A percentile compares a stretch with the other conserved stretches of the same genome.
phyloP scores from a whole-genome alignment of 2,888 invertebrate species.

The Morpho achilles region DNA sequence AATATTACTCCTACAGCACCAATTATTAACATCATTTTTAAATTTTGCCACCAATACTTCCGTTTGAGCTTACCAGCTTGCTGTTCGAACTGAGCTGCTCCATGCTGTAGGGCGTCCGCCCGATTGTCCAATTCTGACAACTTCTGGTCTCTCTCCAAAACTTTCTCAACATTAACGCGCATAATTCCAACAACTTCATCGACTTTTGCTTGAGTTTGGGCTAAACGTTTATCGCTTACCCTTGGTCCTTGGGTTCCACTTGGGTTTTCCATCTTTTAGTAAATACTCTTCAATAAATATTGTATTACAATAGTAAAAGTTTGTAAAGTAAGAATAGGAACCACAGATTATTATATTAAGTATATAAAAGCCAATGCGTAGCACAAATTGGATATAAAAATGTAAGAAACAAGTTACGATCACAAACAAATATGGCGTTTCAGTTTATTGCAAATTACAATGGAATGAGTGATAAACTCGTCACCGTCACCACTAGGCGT shows the following conservation, averaged over 20 bases:
- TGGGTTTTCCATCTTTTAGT: slow-evolving; percentile 68
- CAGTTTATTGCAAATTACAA: not conserved
- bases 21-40: slow-evolving; percentile 97
- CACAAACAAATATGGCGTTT: slow-evolving; percentile 27
- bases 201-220: slow-evolving; percentile 75
- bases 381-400: not conserved
- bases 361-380: no score
- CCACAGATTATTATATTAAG: not conserved
- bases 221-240: slow-evolving; percentile 73
- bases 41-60: slow-evolving; percentile 98
- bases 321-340: slow-evolving; percentile 2
- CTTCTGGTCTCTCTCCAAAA: slow-evolving; percentile 96
- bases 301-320: not conserved
- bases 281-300: not conserved
- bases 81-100: slow-evolving; percentile 97
- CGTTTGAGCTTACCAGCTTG: slow-evolving; percentile 97
- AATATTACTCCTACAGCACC: slow-evolving; percentile 90
- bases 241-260: slow-evolving; percentile 69
- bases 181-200: slow-evolving; percentile 93
- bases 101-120: slow-evolving; percentile 96
- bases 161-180: slow-evolving; percentile 98
- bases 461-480: not conserved
- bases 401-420: slow-evolving; percentile 8
- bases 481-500: no score
- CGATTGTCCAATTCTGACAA: slow-evolving; percentile 96